Base-by-base conservation (phyloP, 2,888 invertebrate genomes). In the Apotomis betuletana region DNA sequence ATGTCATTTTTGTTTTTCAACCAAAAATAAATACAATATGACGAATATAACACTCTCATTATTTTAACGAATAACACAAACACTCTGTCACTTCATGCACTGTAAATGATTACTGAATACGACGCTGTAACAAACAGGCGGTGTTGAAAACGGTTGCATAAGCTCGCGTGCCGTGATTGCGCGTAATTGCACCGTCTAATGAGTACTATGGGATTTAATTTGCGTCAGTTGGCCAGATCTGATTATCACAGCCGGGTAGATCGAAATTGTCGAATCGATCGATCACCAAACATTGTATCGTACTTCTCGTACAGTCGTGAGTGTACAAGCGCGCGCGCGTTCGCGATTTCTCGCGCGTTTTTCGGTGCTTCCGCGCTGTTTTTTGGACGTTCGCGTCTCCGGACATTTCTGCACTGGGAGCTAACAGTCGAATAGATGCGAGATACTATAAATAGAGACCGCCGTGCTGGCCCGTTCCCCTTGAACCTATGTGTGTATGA, bases 1-100 rank as follows among this genome's bases (percentile, higher is more conserved):
- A 92, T 92, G 92, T 92, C 92, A 92, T 86, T 86, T 90, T 91
- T 92, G 92, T 92, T 92, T 89, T 90, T 85, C 83, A 83, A 84
- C 82, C 79, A 78, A 79, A 85, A 83, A 83, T 83, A 85, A 82
- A 81, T 81, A 78, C 80, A 73, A 77, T 77, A 76, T 81, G 76
- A 75, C 71, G 61, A 75, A 74, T 72, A 74, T 57, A 63, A 51
- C 57, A 58, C 60, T 59, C 57, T 49, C 64, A 69, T 74, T 67
- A 49, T 68, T 72, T 27, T 64, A 74, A 74, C 67, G 64, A 74
- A 65, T 74, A 70, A 67, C 70, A 77, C 79, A 74, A 77, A 75
- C 82, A 82, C 81, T 81, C 82, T 78, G 79, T 83, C 85, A 87
- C 87, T 82, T 81, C 81, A 79, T 81, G 77, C 86, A 86, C 84